Evolutionary conservation across 2,888 invertebrate species (phyloP), one percentile per base, ranked within the genome.

Genomic region (Aethes cnicana): DNA sequence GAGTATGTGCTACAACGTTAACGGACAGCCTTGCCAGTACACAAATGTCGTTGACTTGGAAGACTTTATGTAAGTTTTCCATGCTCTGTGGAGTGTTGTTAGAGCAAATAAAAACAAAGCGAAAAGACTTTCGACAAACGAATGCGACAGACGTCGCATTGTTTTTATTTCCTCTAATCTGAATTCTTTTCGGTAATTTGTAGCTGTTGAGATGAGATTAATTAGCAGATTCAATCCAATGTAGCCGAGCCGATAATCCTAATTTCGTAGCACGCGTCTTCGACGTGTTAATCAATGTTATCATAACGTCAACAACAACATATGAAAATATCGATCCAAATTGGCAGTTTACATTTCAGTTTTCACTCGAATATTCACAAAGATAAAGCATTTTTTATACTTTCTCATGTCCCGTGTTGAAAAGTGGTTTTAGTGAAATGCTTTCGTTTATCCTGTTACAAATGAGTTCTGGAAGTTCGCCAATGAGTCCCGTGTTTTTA

Each of bases 51-150:
- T 93, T 43, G 94, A 94, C 76, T 91, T 94, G 63, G 94, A 94
- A 76, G 94, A 94, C 81, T 94, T 94, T 77, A 93, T 94, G 94
- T 94, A 82, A 94, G 94, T 92, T 32, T 28, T 20, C 3, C 28
- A 17, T 16, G 14, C 20, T n/a, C 4, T 2, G 1, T 8, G 33
- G 18, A 18, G 7, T 17, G 8, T 36, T 18, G 18, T 36, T 7
- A 20, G n/a, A n/a, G n/a, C n/a, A n/a, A n/a, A n/a, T n/a, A n/a
- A 9, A 9, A n/a, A 20, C n/a, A 20, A 8, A 35, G 35, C 2
- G 18, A 35, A 17, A 17, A 35, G 11, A 35, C 3, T 35, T 17
- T 8, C 14, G 14, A n/a, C n/a, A n/a, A n/a, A n/a, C n/a, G n/a
- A n/a, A n/a, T n/a, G n/a, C n/a, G n/a, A n/a, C n/a, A n/a, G n/a